Evolutionary conservation across 2,797 vertebrate genomes (phyloP), one percentile per base, ranked within the genome.

Genomic region (Paguma larvata): DNA sequence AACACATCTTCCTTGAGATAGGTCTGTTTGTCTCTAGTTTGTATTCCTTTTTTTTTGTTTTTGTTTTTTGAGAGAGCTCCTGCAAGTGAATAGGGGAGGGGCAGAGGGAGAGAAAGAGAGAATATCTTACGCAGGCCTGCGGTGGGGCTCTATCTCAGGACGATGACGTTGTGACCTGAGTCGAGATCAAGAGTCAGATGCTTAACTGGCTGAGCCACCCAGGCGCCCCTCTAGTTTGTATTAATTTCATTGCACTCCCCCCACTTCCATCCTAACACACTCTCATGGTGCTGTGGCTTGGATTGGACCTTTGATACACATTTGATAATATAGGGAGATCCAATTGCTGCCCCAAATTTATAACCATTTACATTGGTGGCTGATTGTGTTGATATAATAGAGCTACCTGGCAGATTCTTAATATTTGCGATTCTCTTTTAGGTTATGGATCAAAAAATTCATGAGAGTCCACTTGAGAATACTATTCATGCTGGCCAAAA

Each of bases 351-450:
- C 51, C 51, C 46, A 78, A 1, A 56, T 91, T 78, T 73, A 5
- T 32, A 88, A 59, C 70, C 46, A 44, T 18, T 79, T 73, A 44
- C 1, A 16, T 63, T 70, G 44, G 23, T 85, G 32, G 23, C 63
- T 91, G 15, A 65, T 73, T 32, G 68, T 79, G 32, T 93, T 88
- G 83, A 73, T 30, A 13, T 27, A 75, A 30, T 90, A 51, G 56
- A 59, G 27, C 51, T 83, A 63, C 38, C 48, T 53, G 53, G 34
- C 30, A 80, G 59, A 67, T 14, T 95, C 14, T 89, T 87, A 72
- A 30, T 72, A 78, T 48, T 93, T 70, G 25, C 93, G 48, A 82
- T 82, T 80, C 38, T 75, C 34, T 87, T 91, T 89, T 92, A 92
- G 67, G 19, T 89, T 94, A 68, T 92, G 25, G 46, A 53, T 41